These are phyloP conservation scores for Heliconius eleuchia DNA, from an alignment of 1,140 invertebrate genomes.

Conservation along the genomic window DNA sequence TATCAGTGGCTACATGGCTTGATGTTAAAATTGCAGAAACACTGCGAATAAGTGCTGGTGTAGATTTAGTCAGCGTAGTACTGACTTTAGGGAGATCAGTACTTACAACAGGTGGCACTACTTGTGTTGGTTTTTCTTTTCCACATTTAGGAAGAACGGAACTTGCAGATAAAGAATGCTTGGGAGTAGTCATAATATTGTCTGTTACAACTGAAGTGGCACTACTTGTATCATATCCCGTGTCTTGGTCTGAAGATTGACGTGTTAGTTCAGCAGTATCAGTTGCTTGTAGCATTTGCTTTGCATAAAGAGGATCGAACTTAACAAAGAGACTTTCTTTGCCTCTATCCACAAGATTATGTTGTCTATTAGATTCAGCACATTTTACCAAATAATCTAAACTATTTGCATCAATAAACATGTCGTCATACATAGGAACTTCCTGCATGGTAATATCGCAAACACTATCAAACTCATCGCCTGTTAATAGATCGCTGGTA, in stretches of 20 bases:
- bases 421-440: constrained; percentile 59
- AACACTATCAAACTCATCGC: constrained; percentile 63
- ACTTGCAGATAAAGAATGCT: constrained; percentile 55
- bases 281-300: constrained; percentile 48
- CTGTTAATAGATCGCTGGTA: constrained; percentile 66
- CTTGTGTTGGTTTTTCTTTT: constrained; percentile 69
- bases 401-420: constrained; percentile 64
- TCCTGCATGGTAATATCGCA: constrained; percentile 74
- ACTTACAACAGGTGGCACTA: constrained; percentile 66
- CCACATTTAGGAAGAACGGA: constrained; percentile 44
- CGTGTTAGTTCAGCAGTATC: constrained; percentile 42
- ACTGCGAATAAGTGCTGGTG: constrained; percentile 62
- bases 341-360: constrained; percentile 68
- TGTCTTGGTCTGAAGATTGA: constrained; percentile 55
- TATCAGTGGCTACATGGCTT: constrained; percentile 64
- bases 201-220: constrained; percentile 58
- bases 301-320: constrained; percentile 83
- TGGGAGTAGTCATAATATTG: constrained; percentile 47
- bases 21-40: constrained; percentile 71
- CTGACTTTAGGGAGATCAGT: constrained; percentile 46
- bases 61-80: constrained; percentile 41
- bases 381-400: constrained; percentile 71
- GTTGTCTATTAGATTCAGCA: constrained; percentile 59
- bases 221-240: constrained; percentile 74
- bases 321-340: constrained; percentile 83